These are phyloP conservation scores for Spinibarbus caldwelli DNA, from an alignment of 2,797 vertebrate species.

Conservation along the genomic window DNA sequence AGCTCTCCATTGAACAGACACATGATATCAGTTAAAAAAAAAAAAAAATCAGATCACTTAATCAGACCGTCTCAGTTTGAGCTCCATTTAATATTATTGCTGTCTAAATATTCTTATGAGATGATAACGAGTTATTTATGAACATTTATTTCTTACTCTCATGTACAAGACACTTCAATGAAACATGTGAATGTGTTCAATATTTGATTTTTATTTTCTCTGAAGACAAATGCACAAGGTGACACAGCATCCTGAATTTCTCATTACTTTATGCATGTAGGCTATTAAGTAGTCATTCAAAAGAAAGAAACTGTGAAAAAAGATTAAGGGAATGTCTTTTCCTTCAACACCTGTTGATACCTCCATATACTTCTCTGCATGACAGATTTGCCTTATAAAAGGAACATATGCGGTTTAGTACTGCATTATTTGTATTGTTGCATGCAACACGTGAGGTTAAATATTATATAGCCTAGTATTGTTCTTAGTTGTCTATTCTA, in stretches of 20 bases:
- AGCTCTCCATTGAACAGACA: background rate
- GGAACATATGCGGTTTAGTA: background rate
- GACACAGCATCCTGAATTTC: background rate
- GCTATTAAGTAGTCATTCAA: background rate
- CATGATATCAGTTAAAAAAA: background rate
- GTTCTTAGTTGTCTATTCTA: background rate
- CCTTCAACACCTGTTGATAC: conserved; percentile 37
- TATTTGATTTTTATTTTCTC: background rate
- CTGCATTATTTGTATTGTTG: background rate
- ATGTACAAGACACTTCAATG: too few species aligned
- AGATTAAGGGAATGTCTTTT: background rate
- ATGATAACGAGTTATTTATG: background rate
- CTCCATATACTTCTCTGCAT: background rate
- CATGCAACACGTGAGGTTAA: background rate
- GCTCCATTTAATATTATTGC: background rate
- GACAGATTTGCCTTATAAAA: conserved; percentile 7
- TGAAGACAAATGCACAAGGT: background rate
- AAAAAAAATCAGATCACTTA: background rate
- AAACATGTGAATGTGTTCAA: background rate
- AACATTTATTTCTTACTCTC: background rate
- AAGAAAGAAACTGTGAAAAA: background rate
- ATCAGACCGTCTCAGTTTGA: background rate
- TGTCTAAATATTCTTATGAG: background rate
- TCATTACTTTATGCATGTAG: background rate
- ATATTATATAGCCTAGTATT: conserved; percentile 12